Percentiles rank a stretch among this genome's conserved stretches.
Conservation (phyloP, 2,888 invertebrate genomes). For the Eupeodes luniger region DNA sequence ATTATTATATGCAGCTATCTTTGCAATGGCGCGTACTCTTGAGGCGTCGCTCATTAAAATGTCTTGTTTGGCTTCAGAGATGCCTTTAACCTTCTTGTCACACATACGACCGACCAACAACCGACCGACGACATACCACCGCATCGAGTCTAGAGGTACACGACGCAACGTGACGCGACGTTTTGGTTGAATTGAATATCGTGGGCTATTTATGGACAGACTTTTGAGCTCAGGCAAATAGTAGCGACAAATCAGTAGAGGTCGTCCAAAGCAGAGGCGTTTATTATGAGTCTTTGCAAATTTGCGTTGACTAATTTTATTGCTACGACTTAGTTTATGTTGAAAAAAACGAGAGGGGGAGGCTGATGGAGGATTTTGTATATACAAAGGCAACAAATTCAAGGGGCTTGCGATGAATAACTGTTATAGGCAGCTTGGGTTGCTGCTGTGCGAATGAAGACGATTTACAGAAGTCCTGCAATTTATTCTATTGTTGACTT, state of each 20-base stretch:
- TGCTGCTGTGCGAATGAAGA: conserved; percentile 17
- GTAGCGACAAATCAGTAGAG: conserved; percentile 72
- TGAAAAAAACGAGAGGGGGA: no score
- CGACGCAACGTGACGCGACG: no score
- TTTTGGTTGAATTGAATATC: background rate
- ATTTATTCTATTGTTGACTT: conserved; percentile 71
- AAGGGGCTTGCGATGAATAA: conserved; percentile 43
- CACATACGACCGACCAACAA: background rate
- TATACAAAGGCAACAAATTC: conserved; percentile 23
- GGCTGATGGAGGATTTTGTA: background rate
- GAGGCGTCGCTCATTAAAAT: conserved; percentile 72
- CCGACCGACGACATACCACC: no score
- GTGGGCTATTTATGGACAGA: conserved; percentile 67
- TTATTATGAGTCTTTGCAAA: conserved; percentile 69
- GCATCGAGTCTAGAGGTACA: background rate
- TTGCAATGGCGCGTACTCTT: conserved; percentile 19
- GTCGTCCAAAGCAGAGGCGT: conserved; percentile 68
- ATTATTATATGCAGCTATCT: background rate
- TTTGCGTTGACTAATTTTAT: conserved; percentile 75
- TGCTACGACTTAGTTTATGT: conserved; percentile 21
- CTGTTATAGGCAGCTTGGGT: conserved; percentile 30
- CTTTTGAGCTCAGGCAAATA: conserved; percentile 55
- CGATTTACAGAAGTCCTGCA: conserved; percentile 59
- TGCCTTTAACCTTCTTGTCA: conserved; percentile 41
- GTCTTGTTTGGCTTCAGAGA: conserved; percentile 69